A percentile compares a stretch with the other conserved stretches of the same genome.
phyloP scores from a whole-genome alignment of 2,113 vertebrate species.

The Gallinago media region DNA sequence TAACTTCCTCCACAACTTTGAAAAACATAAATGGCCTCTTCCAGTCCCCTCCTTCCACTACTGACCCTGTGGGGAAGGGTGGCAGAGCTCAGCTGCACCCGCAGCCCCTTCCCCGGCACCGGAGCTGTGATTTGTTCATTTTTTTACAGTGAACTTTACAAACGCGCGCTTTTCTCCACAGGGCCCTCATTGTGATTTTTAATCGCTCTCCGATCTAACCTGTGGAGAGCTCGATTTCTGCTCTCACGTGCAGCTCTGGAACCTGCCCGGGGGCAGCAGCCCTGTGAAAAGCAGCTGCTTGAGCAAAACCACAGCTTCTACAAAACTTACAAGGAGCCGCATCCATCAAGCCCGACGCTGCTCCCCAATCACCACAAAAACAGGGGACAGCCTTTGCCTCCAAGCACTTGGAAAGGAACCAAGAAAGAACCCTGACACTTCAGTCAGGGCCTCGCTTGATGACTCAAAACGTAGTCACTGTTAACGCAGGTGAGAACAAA shows the following conservation, averaged over 20 bases:
- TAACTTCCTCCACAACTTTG: not conserved
- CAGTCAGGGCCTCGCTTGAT: not conserved
- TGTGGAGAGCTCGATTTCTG: not conserved
- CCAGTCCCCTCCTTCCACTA: not conserved
- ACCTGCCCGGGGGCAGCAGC: not conserved
- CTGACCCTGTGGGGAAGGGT: not conserved
- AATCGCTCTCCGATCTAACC: not conserved
- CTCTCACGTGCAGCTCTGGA: not conserved
- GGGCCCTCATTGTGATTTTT: not conserved
- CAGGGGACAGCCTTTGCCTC: not conserved
- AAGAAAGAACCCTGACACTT: rapidly evolving
- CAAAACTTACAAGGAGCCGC: not conserved
- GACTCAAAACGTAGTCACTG: not conserved
- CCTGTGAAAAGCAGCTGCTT: not conserved
- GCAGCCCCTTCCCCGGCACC: not conserved
- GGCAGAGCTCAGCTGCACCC: not conserved
- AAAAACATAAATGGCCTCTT: not conserved
- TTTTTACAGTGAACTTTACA: not conserved
- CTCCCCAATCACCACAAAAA: not conserved
- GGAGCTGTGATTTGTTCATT: not conserved
- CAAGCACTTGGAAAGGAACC: not conserved
- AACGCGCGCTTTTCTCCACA: rapidly evolving
- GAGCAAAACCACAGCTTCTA: not conserved
- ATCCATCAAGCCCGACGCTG: rapidly evolving
- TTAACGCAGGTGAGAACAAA: rapidly evolving